Evolutionary conservation across 2,797 vertebrate species (phyloP), one percentile per base, ranked within the genome.

Genomic region (Coregonus suidteri): DNA sequence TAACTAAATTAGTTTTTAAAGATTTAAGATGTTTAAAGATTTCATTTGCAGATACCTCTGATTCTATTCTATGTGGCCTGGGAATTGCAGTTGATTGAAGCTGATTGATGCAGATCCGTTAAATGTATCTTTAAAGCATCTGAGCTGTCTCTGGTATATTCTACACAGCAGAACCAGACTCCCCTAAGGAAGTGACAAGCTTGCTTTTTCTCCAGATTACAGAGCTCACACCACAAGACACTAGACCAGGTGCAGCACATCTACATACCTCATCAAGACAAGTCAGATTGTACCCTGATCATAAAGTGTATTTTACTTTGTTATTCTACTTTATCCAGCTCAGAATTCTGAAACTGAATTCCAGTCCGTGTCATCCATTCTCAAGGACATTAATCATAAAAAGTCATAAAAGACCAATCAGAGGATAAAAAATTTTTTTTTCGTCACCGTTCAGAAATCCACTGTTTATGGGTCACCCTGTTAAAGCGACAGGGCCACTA

Each of bases 1-100:
- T 96, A 95, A 93, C 95, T 93, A 95, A 95, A 97, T 96, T 94
- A 95, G 93, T 95, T 97, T 96, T 95, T 92, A 92, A 94, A 93
- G 92, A 94, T 94, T 93, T 92, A 94, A 92, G 91, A 93, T 91
- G 89, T 81, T 92, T 91, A 91, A 91, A 93, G 91, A 93, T 93
- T 96, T 94, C 85, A 93, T 92, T 93, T 89, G 88, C 87, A 90
- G 93, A 93, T 93, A 92, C 89, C 79, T 89, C 85, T 84, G 88
- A 92, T 92, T 89, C 90, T 89, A 92, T 92, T 89, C 91, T 88
- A 79, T 77, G 84, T 79, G 85, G 87, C 87, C 82, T 77, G 88
- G 83, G 87, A 90, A 91, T 93, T 90, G 79, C 86, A 78, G 89
- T 81, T 88, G 88, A 92, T 90, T 90, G 89, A 91, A 85, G 76